Conservation (phyloP, 1,140 invertebrate species). For the Neodiprion virginianus region DNA sequence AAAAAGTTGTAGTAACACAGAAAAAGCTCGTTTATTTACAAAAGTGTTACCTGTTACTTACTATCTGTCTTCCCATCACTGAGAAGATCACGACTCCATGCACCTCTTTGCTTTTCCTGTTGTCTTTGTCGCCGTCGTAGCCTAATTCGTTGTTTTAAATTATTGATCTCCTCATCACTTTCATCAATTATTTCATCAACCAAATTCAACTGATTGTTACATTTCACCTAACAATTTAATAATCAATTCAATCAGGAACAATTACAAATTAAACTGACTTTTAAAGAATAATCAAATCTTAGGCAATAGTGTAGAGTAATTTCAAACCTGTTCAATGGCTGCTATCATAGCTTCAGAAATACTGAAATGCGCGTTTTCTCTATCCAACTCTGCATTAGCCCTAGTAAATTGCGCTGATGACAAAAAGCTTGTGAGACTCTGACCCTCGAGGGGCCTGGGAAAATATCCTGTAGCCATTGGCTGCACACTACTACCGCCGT, state of each 20-base stretch:
- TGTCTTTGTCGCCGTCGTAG: slow-evolving; percentile 64
- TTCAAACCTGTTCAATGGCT: slow-evolving; percentile 77
- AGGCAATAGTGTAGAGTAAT: neutral
- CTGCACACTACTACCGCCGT: slow-evolving; percentile 64
- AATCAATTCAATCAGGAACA: neutral
- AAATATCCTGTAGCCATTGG: slow-evolving; percentile 69
- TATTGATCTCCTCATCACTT: slow-evolving; percentile 74
- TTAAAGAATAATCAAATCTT: neutral
- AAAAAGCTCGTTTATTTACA: slow-evolving; percentile 6
- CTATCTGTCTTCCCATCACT: slow-evolving; percentile 68
- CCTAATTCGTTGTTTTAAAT: slow-evolving; percentile 71
- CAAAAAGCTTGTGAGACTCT: slow-evolving; percentile 78
- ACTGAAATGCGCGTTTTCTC: slow-evolving; percentile 88
- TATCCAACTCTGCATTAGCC: slow-evolving; percentile 79
- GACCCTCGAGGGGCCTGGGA: slow-evolving; percentile 72
- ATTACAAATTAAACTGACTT: slow-evolving; percentile 6
- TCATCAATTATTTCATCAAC: slow-evolving; percentile 65
- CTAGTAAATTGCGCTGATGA: slow-evolving; percentile 75
- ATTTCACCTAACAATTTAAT: slow-evolving; percentile 54
- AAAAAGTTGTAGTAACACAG: slow-evolving; percentile 14
- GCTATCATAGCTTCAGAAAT: slow-evolving; percentile 86
- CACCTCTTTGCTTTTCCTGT: slow-evolving; percentile 47
- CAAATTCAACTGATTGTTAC: slow-evolving; percentile 52
- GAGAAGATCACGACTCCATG: slow-evolving; percentile 47
- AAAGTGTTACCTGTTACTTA: slow-evolving; percentile 46